A percentile compares a stretch with the other conserved stretches of the same genome.
Evolutionary conservation across 2,113 vertebrate species (phyloP).

Genomic region (Ramphastos sulfuratus): DNA sequence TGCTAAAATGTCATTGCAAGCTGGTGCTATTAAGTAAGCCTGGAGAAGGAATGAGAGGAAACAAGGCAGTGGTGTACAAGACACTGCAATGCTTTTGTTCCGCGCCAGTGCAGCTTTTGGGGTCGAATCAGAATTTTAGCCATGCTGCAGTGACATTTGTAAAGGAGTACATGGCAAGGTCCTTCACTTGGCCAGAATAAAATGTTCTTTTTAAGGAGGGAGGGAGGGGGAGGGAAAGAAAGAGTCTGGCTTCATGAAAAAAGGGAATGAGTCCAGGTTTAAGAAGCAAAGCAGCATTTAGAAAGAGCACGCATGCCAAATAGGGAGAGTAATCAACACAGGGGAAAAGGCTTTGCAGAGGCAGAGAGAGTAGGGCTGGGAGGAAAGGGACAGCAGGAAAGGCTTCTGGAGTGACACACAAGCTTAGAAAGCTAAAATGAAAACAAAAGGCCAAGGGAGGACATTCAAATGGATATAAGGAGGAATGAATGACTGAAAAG

Average conservation of each 20-base stretch:
- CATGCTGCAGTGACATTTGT: slow-evolving; percentile 56
- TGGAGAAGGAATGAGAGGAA: neutral
- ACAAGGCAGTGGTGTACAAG: neutral
- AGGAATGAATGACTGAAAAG: slow-evolving; percentile 33
- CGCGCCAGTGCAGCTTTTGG: slow-evolving; percentile 15
- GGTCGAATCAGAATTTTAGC: neutral
- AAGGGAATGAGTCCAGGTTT: neutral
- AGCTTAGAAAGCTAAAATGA: slow-evolving; percentile 40
- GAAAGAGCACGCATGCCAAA: neutral
- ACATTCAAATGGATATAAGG: slow-evolving; percentile 56
- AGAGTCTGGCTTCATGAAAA: slow-evolving; percentile 17
- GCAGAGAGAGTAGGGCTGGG: neutral
- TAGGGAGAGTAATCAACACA: neutral
- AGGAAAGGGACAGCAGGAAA: neutral
- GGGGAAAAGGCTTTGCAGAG: slow-evolving; percentile 14
- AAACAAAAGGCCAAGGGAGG: slow-evolving; percentile 52
- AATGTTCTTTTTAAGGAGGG: slow-evolving; percentile 27
- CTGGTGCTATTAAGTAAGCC: neutral
- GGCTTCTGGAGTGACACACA: neutral
- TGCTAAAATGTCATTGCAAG: slow-evolving; percentile 48
- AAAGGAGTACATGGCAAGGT: slow-evolving; percentile 38
- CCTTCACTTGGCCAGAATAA: slow-evolving; percentile 8
- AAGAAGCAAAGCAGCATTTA: slow-evolving; percentile 4
- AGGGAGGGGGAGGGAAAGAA: neutral
- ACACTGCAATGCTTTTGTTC: slow-evolving; percentile 44